Percentiles rank a stretch among this genome's conserved stretches.
These are phyloP conservation scores for Oxygymnocypris stewartii DNA, from an alignment of 2,113 vertebrate genomes.

Conservation along the genomic window DNA sequence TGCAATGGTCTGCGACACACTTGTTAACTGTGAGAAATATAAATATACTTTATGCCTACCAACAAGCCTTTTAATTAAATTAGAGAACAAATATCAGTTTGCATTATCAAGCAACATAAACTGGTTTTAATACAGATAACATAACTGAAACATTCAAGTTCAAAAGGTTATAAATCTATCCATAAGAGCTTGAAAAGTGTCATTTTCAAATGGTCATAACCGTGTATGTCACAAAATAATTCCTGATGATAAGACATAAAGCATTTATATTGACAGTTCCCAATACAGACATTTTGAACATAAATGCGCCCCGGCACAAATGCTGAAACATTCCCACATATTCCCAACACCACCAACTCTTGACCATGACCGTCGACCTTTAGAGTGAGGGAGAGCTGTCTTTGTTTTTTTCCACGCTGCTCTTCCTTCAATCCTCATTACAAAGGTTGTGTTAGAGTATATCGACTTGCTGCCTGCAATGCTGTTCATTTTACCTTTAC, in stretches of 20 bases:
- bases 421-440: constrained; percentile 12
- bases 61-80: too few species aligned
- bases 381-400: constrained; percentile 15
- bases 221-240: not conserved
- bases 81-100: too few species aligned
- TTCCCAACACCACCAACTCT: not conserved
- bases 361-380: constrained; percentile 41
- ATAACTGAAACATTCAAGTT: too few species aligned
- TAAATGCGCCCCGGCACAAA: not conserved
- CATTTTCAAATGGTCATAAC: not conserved
- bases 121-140: too few species aligned
- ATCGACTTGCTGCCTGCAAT: constrained; percentile 47
- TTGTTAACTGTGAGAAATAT: too few species aligned
- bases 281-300: not conserved
- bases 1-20: too few species aligned
- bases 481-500: constrained; percentile 54
- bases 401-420: constrained; percentile 16
- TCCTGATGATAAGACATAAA: not conserved
- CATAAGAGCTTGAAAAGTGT: not conserved
- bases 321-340: not conserved
- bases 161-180: not conserved
- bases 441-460: not conserved
- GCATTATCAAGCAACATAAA: too few species aligned
- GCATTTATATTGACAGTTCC: not conserved
- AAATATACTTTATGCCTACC: too few species aligned